Conservation (phyloP, 2,888 invertebrate genomes). For the Desoria tigrina region DNA sequence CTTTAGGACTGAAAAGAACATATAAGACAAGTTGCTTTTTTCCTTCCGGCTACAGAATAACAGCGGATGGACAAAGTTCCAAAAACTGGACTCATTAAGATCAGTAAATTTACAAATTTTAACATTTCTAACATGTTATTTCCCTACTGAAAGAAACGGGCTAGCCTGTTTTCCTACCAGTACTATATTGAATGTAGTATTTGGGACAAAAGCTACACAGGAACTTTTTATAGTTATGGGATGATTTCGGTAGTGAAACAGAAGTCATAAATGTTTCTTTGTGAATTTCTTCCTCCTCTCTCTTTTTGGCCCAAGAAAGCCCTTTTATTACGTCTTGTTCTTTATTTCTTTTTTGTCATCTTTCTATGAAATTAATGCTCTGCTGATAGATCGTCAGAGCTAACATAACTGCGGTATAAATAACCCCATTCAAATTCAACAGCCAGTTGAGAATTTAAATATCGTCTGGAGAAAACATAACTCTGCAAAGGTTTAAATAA, state of each 20-base stretch:
- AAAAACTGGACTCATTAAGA: constrained; percentile 16
- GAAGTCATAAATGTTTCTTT: constrained; percentile 28
- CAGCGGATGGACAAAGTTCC: constrained; percentile 13
- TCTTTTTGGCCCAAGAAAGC: constrained; percentile 10
- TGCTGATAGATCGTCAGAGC: too few relatives aligned
- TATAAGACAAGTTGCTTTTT: constrained; percentile 2
- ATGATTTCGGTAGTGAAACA: constrained; percentile 23
- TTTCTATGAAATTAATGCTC: neutral
- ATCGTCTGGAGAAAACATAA: neutral
- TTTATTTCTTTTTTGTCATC: constrained; percentile 18
- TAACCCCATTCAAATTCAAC: too few relatives aligned
- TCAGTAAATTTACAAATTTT: constrained; percentile 15
- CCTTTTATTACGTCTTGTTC: constrained; percentile 20
- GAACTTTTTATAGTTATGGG: constrained; percentile 25
- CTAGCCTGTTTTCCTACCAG: neutral
- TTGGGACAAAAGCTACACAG: neutral
- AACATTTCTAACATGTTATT: constrained; percentile 1
- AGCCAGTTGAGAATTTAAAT: too few relatives aligned
- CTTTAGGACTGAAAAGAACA: constrained; percentile 2
- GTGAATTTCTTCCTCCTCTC: constrained; percentile 4
- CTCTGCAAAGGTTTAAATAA: neutral
- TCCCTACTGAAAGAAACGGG: neutral
- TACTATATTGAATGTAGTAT: neutral
- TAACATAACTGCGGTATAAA: too few relatives aligned
- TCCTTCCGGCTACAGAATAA: constrained; percentile 13